A percentile compares a stretch with the other conserved stretches of the same genome.
These are phyloP conservation scores for Epinephelus coioides DNA, from an alignment of 2,797 vertebrate species.

Conservation along the genomic window DNA sequence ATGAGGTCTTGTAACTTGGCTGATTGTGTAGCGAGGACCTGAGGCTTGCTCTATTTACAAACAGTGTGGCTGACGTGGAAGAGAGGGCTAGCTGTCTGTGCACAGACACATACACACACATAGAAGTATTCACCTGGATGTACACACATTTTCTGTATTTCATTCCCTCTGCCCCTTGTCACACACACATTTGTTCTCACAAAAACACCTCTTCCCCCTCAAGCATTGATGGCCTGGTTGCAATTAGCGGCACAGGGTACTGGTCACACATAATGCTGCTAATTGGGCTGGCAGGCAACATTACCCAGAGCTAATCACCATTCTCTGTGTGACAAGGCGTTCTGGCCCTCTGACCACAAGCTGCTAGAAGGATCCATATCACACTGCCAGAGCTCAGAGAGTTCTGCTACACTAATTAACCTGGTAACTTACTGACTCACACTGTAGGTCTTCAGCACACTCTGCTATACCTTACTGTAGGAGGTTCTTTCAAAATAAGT, in stretches of 20 bases:
- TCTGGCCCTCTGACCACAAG: constrained; percentile 27
- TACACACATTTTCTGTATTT: constrained; percentile 6
- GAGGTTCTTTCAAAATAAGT: constrained; percentile 9
- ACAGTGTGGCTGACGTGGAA: constrained; percentile 10
- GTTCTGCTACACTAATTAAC: constrained; percentile 28
- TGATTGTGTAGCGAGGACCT: constrained; percentile 18
- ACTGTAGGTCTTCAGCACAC: background rate
- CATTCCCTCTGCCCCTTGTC: background rate
- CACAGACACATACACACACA: constrained; percentile 1
- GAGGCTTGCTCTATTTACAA: constrained; percentile 32
- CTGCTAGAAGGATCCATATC: constrained; percentile 37
- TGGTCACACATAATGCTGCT: constrained; percentile 56
- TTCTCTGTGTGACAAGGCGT: constrained; percentile 34
- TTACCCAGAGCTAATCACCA: constrained; percentile 54
- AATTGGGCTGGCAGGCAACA: constrained; percentile 58
- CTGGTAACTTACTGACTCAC: background rate
- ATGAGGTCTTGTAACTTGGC: constrained; percentile 20
- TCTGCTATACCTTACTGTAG: background rate
- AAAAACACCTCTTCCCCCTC: constrained; percentile 18
- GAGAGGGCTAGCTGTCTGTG: constrained; percentile 5
- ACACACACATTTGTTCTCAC: constrained; percentile 9
- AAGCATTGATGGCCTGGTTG: constrained; percentile 22
- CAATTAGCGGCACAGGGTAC: constrained; percentile 50
- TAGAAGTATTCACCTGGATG: constrained; percentile 1
- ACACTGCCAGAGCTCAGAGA: constrained; percentile 29